Evolutionary conservation across 2,888 invertebrate species (phyloP), one percentile per base, ranked within the genome.

Genomic region (Microchrysa polita): DNA sequence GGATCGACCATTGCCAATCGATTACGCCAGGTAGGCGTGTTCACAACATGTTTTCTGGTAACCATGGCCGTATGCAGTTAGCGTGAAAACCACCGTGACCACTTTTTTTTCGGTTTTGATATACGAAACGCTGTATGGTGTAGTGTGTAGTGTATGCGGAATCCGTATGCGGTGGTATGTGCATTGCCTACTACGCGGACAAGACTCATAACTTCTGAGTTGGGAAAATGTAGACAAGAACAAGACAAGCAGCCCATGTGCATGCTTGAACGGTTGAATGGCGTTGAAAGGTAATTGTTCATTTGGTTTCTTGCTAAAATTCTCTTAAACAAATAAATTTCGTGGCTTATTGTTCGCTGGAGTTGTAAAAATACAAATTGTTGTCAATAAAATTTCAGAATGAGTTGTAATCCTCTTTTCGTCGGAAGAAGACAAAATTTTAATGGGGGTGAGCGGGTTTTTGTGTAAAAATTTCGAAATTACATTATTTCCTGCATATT

Each of bases 1-100:
- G 40, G 40, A 40, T 69, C 69, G 57, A 69, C 69, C 69, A 69
- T 69, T 55, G 27, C 55, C 20, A 69, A 69, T 69, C 57, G 69
- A 69, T 69, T 69, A 55, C 44, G 9, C 18, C 7, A n/a, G 69
- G 55, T 16, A 55, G 69, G 55, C 55, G 69, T 16, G 40, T 57
- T 18, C 55, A 14, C 20, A 57, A 55, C 55, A 40, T 22, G 55
- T 69, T 69, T 34, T 69, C 69, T 61, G 42, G 69, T 69, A 55
- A 55, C 69, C 57, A 69, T 55, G 27, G 57, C n/a, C n/a, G n/a
- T 67, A 53, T 18, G 60, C 27, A 34, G 60, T 60, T 63, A 57
- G 34, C 55, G 42, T 12, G 69, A 22, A 69, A 57, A 69, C 69
- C 57, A 69, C 69, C 69, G 55, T 69, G 69, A 69, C 69, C 40